Evolutionary conservation across 1,140 invertebrate species (phyloP), one percentile per base, ranked within the genome.

Genomic region (Andricus grossulariae): DNA sequence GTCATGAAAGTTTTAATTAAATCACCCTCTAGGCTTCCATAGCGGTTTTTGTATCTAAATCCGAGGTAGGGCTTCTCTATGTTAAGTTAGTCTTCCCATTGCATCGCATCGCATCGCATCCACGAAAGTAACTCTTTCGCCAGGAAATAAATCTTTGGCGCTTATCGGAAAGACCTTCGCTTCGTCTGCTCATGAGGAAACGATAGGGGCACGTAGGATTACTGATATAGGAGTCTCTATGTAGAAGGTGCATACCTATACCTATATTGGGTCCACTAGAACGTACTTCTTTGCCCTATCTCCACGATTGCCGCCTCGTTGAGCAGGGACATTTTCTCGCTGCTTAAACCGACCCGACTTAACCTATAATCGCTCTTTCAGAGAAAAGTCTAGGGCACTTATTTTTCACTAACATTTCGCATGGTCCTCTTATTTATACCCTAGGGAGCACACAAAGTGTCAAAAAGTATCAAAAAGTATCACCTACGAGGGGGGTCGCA

Each of bases 291-390:
- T 66, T 39, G 60, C 32, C 21, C 60, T 66, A 66, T 66, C 60
- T 66, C n/a, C 60, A 66, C 60, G 39, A 66, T 66, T 66, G 60
- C 60, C 60, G 39, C 60, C 60, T 66, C 60, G 60, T 66, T 66
- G 60, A 66, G 60, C 60, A 66, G 25, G 60, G 60, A 66, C 60
- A 66, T 66, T 66, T 66, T 66, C 60, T 66, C 60, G 60, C 25
- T 66, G 60, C 60, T 66, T 66, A 66, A 66, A 66, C 60, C 60
- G 60, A 66, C 60, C 60, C 60, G 60, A 66, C 39, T 66, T 66
- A 66, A 66, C 60, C 60, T 66, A 66, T 66, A 66, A 66, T 66
- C 60, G 60, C 45, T 66, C 60, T 66, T 66, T 66, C 13, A 66
- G 25, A 45, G 25, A 25, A 15, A 66, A 32, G n/a, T 16, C 10